Percentiles rank a stretch among this genome's conserved stretches.
Evolutionary conservation across 1,140 invertebrate genomes (phyloP).

Genomic region (Phenacoccus solenopsis): DNA sequence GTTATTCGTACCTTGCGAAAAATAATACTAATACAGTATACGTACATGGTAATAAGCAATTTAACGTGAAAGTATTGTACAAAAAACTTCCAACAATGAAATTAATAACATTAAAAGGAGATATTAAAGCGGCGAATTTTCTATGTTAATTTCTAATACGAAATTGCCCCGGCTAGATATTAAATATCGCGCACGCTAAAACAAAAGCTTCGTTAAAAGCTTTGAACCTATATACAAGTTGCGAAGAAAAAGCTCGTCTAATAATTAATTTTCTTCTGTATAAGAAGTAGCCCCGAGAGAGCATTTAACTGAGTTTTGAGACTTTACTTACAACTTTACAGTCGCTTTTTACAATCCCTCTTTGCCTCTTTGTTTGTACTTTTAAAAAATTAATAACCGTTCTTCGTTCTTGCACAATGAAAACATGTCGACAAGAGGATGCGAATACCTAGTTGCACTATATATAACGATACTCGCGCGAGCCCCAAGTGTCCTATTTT

Average conservation of each 20-base stretch:
- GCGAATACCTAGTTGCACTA: neutral
- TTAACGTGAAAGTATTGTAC: no score
- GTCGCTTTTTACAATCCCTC: constrained; percentile 14
- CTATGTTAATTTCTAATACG: neutral
- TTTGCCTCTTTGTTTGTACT: constrained; percentile 17
- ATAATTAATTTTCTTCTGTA: constrained; percentile 17
- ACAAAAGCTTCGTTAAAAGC: neutral
- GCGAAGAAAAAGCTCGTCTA: constrained; percentile 15
- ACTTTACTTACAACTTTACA: constrained; percentile 16
- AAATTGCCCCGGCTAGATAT: neutral
- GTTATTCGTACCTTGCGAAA: no score
- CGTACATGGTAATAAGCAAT: no score
- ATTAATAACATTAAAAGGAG: neutral
- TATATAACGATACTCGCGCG: neutral
- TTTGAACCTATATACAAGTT: neutral
- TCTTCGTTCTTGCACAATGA: constrained; percentile 2
- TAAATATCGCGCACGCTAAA: neutral
- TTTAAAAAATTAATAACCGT: constrained; percentile 17
- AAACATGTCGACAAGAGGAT: neutral
- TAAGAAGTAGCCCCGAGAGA: constrained; percentile 7
- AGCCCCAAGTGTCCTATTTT: constrained; percentile 13
- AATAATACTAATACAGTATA: no score
- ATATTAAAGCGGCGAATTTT: neutral
- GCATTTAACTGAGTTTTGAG: constrained; percentile 11
- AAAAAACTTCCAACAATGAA: neutral